A percentile compares a stretch with the other conserved stretches of the same genome.
These are phyloP conservation scores for Ptyas mucosa DNA, from an alignment of 2,113 vertebrate genomes.

Conservation along the genomic window DNA sequence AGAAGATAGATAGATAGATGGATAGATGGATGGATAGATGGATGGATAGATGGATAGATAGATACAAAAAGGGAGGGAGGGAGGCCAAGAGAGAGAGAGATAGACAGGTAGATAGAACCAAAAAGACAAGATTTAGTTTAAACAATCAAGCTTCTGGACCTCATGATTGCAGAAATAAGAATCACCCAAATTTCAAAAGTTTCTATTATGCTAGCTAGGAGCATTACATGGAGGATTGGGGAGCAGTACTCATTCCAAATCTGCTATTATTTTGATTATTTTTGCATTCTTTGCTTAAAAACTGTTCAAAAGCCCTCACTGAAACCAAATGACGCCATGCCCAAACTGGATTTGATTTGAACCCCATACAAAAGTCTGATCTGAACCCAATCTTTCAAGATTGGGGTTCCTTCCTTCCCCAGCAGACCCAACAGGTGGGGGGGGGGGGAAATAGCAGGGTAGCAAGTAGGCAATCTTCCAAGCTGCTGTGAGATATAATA, in stretches of 20 bases:
- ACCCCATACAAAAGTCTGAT: no score
- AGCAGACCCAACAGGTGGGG: not conserved
- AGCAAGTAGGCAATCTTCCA: not conserved
- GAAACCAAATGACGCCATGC: not conserved
- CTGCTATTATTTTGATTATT: not conserved
- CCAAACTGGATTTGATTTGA: not conserved
- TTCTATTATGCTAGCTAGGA: not conserved
- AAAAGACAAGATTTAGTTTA: not conserved
- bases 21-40: no score
- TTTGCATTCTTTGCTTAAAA: not conserved
- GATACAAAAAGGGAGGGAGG: no score
- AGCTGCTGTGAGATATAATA: not conserved
- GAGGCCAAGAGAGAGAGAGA: no score
- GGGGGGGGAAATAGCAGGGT: accelerated
- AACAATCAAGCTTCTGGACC: not conserved
- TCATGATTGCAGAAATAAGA: not conserved
- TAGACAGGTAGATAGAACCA: not conserved
- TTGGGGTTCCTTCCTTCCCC: not conserved
- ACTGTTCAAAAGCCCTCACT: not conserved
- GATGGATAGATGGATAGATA: no score
- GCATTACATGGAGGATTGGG: not conserved
- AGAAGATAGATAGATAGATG: no score
- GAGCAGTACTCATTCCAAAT: not conserved
- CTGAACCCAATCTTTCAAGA: not conserved
- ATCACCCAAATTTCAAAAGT: not conserved